Evolutionary conservation across 2,113 vertebrate species (phyloP).

Genomic region (Datnioides undecimradiatus): DNA sequence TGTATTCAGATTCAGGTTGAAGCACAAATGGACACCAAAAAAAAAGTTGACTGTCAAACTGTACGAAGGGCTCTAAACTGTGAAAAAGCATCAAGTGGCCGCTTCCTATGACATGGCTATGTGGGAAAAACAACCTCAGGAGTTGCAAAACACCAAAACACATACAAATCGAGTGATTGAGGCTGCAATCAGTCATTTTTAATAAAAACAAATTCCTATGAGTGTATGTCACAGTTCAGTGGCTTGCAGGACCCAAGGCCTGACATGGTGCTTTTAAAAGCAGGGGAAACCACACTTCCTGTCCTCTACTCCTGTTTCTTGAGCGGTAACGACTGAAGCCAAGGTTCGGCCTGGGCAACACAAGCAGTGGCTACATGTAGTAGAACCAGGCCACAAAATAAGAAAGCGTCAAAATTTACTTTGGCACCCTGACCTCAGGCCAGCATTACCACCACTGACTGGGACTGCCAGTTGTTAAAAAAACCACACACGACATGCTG

Average conservation of each 20-base stretch:
- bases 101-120: neutral
- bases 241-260: constrained; percentile 40
- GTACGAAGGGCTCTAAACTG: constrained; percentile 12
- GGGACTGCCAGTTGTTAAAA: constrained; percentile 25
- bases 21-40: neutral
- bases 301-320: constrained; percentile 54
- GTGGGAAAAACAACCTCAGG: constrained; percentile 13
- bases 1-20: constrained; percentile 10
- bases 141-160: constrained; percentile 45
- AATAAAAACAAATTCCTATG: constrained; percentile 59
- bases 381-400: constrained; percentile 41
- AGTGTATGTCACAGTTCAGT: constrained; percentile 52
- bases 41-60: constrained; percentile 7
- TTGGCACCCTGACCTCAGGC: constrained; percentile 49
- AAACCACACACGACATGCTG: constrained; percentile 27
- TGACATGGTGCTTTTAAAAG: constrained; percentile 58
- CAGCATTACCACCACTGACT: constrained; percentile 15
- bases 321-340: constrained; percentile 40
- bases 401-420: constrained; percentile 54
- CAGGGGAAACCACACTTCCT: constrained; percentile 74
- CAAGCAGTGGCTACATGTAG: constrained; percentile 47
- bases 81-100: neutral
- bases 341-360: constrained; percentile 31
- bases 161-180: constrained; percentile 5
- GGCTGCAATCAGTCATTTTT: constrained; percentile 46